Conservation (phyloP, 2,888 invertebrate genomes). For the Abscondita cerata region DNA sequence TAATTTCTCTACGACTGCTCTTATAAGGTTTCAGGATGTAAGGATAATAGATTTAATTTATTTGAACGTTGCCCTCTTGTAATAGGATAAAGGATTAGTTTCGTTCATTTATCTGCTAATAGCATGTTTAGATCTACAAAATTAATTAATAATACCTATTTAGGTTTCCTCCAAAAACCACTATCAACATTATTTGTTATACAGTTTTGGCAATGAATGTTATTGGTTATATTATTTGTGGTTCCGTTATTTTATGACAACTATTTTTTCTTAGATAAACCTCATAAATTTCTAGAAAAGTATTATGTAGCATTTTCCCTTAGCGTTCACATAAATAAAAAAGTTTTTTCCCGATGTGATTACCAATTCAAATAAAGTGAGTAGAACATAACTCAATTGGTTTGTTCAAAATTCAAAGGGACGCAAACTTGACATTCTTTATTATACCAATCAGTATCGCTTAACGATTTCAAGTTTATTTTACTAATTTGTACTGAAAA, state of each 20-base stretch:
- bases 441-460: constrained; percentile 35
- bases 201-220: constrained; percentile 10
- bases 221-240: constrained; percentile 24
- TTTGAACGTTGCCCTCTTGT: constrained; percentile 52
- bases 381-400: constrained; percentile 37
- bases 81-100: constrained; percentile 56
- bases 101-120: constrained; percentile 51
- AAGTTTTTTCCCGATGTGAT: constrained; percentile 36
- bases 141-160: constrained; percentile 24
- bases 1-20: constrained; percentile 35
- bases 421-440: constrained; percentile 30
- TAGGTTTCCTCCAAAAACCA: constrained; percentile 11
- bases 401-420: constrained; percentile 27
- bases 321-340: constrained; percentile 38
- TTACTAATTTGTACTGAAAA: constrained; percentile 19
- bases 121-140: constrained; percentile 12
- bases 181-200: neutral
- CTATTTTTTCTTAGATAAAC: constrained; percentile 33
- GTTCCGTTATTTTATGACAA: constrained; percentile 29
- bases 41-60: constrained; percentile 52
- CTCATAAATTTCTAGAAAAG: constrained; percentile 35
- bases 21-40: constrained; percentile 49
- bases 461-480: constrained; percentile 36
- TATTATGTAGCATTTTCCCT: constrained; percentile 38
- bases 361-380: constrained; percentile 41